phyloP scores from a whole-genome alignment of 30 jellyfish, hydroid and myxozoan species.

The Aurelia aurita complex sp. Pacific region DNA sequence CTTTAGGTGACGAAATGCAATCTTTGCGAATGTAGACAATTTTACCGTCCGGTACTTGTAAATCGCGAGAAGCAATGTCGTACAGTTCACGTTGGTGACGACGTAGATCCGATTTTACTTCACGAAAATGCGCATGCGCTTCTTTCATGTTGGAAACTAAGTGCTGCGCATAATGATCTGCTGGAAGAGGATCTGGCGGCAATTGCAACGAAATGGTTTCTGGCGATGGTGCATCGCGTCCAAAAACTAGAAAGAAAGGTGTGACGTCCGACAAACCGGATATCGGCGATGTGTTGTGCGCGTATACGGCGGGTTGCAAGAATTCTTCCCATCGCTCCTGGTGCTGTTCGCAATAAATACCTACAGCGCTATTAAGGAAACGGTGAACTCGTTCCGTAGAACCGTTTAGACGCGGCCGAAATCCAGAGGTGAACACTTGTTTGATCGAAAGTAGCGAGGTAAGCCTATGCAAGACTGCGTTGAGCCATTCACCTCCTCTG shows the following conservation, averaged over 20 bases:
- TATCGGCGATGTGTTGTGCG: slow-evolving; percentile 46
- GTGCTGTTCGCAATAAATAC: slow-evolving; percentile 17
- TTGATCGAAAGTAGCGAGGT: background rate
- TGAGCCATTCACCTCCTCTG: slow-evolving; percentile 31
- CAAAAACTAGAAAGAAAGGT: slow-evolving; percentile 22
- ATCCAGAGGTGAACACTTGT: slow-evolving; percentile 24
- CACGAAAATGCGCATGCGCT: background rate
- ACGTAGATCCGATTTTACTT: slow-evolving; percentile 9
- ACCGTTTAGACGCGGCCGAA: slow-evolving; percentile 46
- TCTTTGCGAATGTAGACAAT: slow-evolving; percentile 6
- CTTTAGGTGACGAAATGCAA: background rate
- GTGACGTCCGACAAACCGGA: slow-evolving; percentile 18
- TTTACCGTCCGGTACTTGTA: slow-evolving; percentile 11
- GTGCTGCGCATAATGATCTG: background rate
- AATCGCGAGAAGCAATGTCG: slow-evolving; percentile 22
- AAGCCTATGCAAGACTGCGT: slow-evolving; percentile 23
- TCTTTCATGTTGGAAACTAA: background rate
- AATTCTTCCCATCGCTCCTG: slow-evolving; percentile 36
- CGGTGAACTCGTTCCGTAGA: slow-evolving; percentile 57
- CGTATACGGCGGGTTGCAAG: slow-evolving; percentile 56
- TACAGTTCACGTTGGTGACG: slow-evolving; percentile 28
- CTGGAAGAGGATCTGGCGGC: background rate
- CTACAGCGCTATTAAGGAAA: slow-evolving; percentile 36
- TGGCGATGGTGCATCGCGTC: slow-evolving; percentile 46
- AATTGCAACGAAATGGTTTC: background rate